Evolutionary conservation across 2,797 vertebrate genomes (phyloP).

Genomic region (Megaceryle alcyon): DNA sequence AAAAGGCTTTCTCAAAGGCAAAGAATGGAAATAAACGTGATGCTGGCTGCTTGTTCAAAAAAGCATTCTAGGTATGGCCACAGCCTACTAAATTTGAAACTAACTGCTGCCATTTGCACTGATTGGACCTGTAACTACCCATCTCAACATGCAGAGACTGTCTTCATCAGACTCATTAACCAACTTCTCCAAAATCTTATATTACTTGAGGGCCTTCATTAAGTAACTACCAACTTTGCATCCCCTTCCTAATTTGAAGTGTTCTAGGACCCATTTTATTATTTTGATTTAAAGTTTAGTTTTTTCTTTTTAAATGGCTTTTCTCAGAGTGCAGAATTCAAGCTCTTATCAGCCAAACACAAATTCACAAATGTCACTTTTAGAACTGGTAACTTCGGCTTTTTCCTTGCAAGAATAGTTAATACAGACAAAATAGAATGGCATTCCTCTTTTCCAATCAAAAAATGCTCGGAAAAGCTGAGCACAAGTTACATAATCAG

Average conservation of each 20-base stretch:
- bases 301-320: not conserved
- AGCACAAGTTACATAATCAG: not conserved
- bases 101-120: not conserved
- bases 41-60: fast-evolving
- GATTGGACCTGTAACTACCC: not conserved
- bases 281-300: not conserved
- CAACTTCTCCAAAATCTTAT: not conserved
- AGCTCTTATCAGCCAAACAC: not conserved
- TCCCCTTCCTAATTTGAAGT: not conserved
- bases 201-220: not conserved
- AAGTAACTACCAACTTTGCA: not conserved
- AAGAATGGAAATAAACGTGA: not conserved
- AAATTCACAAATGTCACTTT: not conserved
- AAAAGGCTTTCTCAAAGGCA: not conserved
- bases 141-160: not conserved
- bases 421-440: not conserved
- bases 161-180: not conserved
- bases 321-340: not conserved
- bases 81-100: not conserved
- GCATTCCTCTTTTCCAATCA: not conserved
- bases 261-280: not conserved
- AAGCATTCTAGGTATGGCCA: fast-evolving
- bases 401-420: not conserved
- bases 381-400: not conserved
- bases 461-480: not conserved